Conservation (phyloP, 1,140 invertebrate genomes). For the Tenebrio molitor region DNA sequence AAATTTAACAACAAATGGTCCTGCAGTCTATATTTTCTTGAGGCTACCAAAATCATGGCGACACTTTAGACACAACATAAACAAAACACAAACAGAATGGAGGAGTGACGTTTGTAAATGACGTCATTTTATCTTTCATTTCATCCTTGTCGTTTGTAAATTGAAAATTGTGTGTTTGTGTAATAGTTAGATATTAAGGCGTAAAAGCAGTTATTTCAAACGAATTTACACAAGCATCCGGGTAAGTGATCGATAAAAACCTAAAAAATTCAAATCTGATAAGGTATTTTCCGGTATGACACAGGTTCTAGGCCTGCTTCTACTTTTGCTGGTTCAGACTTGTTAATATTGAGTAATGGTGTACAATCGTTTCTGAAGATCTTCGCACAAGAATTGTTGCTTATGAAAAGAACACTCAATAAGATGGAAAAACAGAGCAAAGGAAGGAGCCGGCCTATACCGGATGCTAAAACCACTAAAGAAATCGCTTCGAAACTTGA, state of each 20-base stretch:
- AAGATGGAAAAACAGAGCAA: conserved; percentile 54
- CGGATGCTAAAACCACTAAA: conserved; percentile 56
- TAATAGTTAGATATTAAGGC: conserved; percentile 14
- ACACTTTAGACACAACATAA: too few relatives aligned
- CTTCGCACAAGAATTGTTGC: conserved; percentile 8
- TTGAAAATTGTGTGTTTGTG: conserved; percentile 20
- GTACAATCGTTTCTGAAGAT: conserved; percentile 21
- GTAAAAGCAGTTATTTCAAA: conserved; percentile 27
- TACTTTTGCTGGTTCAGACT: conserved; percentile 57
- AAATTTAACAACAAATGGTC: too few relatives aligned
- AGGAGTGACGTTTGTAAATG: background rate
- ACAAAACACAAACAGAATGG: too few relatives aligned
- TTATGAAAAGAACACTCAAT: conserved; percentile 15
- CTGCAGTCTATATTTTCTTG: too few relatives aligned
- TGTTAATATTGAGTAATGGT: conserved; percentile 52
- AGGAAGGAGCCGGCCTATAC: conserved; percentile 58
- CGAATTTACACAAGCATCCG: conserved; percentile 45
- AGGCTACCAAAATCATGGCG: too few relatives aligned
- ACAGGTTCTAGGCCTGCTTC: conserved; percentile 59
- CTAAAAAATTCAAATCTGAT: conserved; percentile 8
- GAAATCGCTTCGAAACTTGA: conserved; percentile 54
- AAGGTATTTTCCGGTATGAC: conserved; percentile 42
- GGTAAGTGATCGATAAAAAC: conserved; percentile 40
- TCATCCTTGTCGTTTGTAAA: conserved; percentile 4
- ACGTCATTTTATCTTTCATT: conserved; percentile 32